phyloP scores from a whole-genome alignment of 2,797 vertebrate species.

The Scomberomorus guttatus region DNA sequence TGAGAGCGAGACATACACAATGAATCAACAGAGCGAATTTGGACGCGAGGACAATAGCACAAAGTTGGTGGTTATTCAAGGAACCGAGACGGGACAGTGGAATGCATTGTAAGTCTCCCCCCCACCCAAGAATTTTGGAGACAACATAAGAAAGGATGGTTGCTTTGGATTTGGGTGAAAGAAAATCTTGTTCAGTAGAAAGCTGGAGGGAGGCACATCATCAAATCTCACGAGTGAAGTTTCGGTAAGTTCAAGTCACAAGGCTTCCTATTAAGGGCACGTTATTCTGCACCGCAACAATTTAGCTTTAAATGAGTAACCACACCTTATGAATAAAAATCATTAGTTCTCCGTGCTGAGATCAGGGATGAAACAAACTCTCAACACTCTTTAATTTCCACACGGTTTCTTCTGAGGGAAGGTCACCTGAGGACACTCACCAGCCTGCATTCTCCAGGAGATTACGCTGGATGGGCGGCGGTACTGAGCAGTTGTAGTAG shows the following conservation, averaged over 20 bases:
- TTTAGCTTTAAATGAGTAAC: conserved; percentile 39
- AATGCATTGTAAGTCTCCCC: conserved; percentile 44
- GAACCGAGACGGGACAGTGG: conserved; percentile 21
- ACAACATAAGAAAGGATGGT: conserved; percentile 13
- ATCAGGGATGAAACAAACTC: neutral
- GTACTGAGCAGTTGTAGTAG: conserved; percentile 97
- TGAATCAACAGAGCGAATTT: conserved; percentile 27
- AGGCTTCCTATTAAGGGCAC: conserved; percentile 31
- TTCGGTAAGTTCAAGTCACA: conserved; percentile 40
- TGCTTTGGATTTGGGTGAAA: conserved; percentile 36
- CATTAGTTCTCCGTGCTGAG: neutral
- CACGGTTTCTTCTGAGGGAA: neutral
- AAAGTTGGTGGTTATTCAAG: conserved; percentile 47
- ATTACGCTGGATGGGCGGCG: conserved; percentile 93
- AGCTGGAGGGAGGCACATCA: conserved; percentile 1
- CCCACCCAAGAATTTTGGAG: neutral
- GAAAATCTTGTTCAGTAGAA: conserved; percentile 35
- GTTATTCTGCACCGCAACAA: conserved; percentile 23
- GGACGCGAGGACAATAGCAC: conserved; percentile 43
- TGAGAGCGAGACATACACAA: conserved; percentile 65
- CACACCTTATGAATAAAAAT: conserved; percentile 17
- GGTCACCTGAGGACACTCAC: conserved; percentile 78
- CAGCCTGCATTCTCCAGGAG: conserved; percentile 98
- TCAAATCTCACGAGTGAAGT: conserved; percentile 35
- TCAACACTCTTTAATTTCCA: neutral